Evolutionary conservation across 1,140 invertebrate genomes (phyloP), one percentile per base, ranked within the genome.

Genomic region (Lysiphlebus fabarum): DNA sequence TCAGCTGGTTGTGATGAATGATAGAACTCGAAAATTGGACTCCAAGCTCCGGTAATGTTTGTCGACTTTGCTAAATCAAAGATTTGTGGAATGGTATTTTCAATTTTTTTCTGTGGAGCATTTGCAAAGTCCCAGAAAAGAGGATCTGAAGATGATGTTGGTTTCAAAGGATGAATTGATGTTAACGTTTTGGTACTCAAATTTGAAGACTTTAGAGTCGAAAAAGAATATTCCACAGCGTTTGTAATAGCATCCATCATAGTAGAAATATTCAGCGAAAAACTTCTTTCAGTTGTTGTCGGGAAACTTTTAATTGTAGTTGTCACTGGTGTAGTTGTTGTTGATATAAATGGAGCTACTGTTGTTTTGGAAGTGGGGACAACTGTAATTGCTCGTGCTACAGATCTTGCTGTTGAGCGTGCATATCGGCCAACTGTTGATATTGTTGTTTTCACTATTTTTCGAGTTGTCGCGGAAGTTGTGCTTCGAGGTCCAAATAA

Each of bases 11-110:
- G 17, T 4, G 17, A 26, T 26, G 17, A 26, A 49, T 86, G 85
- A 66, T 83, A 85, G 14, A 73, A 81, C 59, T 86, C 85, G 62
- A 86, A 81, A 7, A 80, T 84, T 61, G 69, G 65, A 11, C 63
- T 70, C 61, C 67, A 73, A 53, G 64, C 67, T 56, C 62, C 72
- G 71, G 77, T 68, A 73, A 78, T 62, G 71, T 81, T 71, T 65
- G 77, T 64, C 72, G 69, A 58, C 54, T 75, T 68, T 51, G 56
- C 65, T 38, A 68, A 43, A 33, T 71, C 68, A 55, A 75, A 63
- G 49, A 66, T 62, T 45, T 73, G 66, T 14, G 62, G 64, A 53
- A 71, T 56, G 11, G 68, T 63, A 38, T n/a, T 38, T 44, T 70
- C 71, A 53, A 45, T 62, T n/a, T 65, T 49, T 9, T 64, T 55